Percentiles rank a stretch among this genome's conserved stretches.
Conservation (phyloP, 2,888 invertebrate genomes). For the Rotaria socialis region DNA sequence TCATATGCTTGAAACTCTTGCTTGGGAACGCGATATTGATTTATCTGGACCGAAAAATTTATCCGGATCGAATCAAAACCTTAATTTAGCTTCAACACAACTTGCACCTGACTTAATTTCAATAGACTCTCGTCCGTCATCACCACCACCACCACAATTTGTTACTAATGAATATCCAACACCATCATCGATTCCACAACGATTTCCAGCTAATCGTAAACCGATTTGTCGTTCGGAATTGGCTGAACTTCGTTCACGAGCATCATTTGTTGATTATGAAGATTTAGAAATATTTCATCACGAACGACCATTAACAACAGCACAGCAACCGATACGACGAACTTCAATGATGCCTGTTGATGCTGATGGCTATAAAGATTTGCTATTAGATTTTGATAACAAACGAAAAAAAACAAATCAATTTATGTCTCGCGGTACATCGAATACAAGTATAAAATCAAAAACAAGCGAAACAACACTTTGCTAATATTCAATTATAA, state of each 20-base stretch:
- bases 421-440: not conserved
- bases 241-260: not conserved
- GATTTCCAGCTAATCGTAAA: not conserved
- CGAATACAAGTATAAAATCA: not conserved
- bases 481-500: not conserved
- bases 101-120: not conserved
- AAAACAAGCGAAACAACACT: slow-evolving; percentile 12
- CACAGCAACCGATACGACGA: not conserved
- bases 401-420: not conserved
- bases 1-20: not conserved
- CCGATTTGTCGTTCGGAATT: not conserved
- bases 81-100: not conserved
- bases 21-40: slow-evolving; percentile 13
- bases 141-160: slow-evolving; percentile 2
- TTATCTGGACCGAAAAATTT: not conserved
- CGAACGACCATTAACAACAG: not conserved
- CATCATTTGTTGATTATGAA: not conserved
- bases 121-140: not conserved
- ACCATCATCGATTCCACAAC: not conserved
- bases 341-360: not conserved
- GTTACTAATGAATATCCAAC: not conserved
- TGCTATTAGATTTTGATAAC: not conserved
- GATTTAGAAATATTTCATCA: not conserved
- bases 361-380: slow-evolving; percentile 8
- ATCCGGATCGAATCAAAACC: slow-evolving; percentile 6